Percentiles rank a stretch among this genome's conserved stretches.
Evolutionary conservation across 2,113 vertebrate species (phyloP).

Genomic region (Urocynchramus pylzowi): DNA sequence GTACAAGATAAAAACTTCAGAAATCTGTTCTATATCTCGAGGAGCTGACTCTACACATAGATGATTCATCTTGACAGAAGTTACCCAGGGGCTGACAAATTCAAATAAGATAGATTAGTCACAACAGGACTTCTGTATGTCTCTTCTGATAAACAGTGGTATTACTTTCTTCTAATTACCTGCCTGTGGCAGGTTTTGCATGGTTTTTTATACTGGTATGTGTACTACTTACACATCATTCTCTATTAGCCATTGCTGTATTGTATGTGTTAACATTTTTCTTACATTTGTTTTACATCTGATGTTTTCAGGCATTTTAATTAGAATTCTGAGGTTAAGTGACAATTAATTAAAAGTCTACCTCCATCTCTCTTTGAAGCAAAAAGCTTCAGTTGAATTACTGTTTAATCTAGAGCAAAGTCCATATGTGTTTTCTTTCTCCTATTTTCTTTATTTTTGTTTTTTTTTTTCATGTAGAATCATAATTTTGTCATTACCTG

Average conservation of each 20-base stretch:
- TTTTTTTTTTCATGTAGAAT: not conserved
- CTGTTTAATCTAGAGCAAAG: not conserved
- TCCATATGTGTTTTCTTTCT: not conserved
- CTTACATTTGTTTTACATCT: not conserved
- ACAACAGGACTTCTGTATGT: not conserved
- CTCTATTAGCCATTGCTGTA: not conserved
- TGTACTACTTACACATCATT: not conserved
- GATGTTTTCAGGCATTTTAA: not conserved
- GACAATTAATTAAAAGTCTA: not conserved
- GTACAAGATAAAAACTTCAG: not conserved
- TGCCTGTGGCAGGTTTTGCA: not conserved
- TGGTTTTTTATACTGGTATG: not conserved
- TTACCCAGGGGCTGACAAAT: not conserved
- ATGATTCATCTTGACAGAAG: not conserved
- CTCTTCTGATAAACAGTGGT: not conserved
- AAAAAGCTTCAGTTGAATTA: not conserved
- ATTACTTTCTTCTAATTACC: conserved; percentile 1
- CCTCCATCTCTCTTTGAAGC: not conserved
- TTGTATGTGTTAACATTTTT: not conserved
- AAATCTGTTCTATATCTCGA: not conserved
- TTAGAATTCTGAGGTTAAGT: not conserved
- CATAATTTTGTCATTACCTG: not conserved
- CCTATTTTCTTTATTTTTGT: not conserved
- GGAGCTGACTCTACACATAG: not conserved
- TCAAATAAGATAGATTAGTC: conserved; percentile 9